Evolutionary conservation across 2,113 vertebrate species (phyloP), one percentile per base, ranked within the genome.

Genomic region (Poicephalus meyeri): DNA sequence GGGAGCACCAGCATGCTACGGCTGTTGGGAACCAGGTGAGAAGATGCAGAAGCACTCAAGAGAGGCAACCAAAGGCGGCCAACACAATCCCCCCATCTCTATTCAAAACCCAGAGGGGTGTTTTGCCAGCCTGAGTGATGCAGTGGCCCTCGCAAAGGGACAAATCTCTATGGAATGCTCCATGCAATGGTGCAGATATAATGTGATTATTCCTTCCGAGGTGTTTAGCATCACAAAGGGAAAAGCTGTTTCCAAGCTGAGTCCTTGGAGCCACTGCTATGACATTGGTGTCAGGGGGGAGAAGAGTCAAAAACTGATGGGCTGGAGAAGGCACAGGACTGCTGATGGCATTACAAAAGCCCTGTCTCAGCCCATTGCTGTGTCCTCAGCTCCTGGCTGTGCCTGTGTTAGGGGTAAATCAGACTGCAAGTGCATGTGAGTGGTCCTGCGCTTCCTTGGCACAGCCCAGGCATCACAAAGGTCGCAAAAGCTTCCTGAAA

Each of bases 121-220:
- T 35, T 81, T 13, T 63, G 33, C 15, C 17, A 70, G 68, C 28
- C 50, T 33, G 74, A 86, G 39, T 13, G 17, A 47, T 25, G 39
- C 63, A 4, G 26, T 10, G 58, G 18, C 41, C 20, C 31, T 70
- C 1, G 0, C 29, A 21, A 44, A 79, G 64, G 73, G 55, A 70
- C 18, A 35, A 13, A 73, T 70, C 72, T 24, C 91, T 14, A 44
- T 10, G 58, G 89, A 89, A 74, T 31, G 46, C 70, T 74, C 47
- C 60, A 3, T 4, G 53, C 64, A 87, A 66, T 87, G 0, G 15
- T 23, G 74, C 70, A 74, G 79, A 73, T 37, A 12, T 95, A 89
- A 96, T 95, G 76, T 65, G 73, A 97, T 97, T 95, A 95, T 91
- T 60, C 79, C n/a, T 84, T 89, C 74, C 94, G 65, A 11, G 58